Percentiles rank a stretch among this genome's conserved stretches.
Evolutionary conservation across 2,113 vertebrate species (phyloP).

Genomic region (Dicentrarchus labrax): DNA sequence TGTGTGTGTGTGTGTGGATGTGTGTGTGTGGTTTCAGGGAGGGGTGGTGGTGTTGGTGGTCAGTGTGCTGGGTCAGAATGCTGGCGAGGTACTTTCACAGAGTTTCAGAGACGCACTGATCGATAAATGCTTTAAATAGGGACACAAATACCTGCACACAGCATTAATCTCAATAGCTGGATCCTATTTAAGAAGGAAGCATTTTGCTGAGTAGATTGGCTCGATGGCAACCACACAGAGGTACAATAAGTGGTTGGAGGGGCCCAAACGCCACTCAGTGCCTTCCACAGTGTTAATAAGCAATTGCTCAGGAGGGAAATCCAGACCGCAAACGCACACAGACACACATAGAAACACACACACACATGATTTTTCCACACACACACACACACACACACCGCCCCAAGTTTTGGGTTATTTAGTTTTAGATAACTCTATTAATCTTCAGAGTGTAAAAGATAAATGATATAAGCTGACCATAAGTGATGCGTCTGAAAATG

Average conservation of each 20-base stretch:
- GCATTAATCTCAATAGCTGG: constrained; percentile 78
- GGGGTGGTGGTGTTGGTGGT: constrained; percentile 37
- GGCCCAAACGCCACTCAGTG: constrained; percentile 46
- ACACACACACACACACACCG: too few relatives aligned
- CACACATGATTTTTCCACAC: neutral
- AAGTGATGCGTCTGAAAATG: neutral
- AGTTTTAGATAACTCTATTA: neutral
- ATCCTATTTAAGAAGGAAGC: constrained; percentile 68
- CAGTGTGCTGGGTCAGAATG: constrained; percentile 69
- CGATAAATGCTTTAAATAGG: constrained; percentile 81
- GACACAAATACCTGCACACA: constrained; percentile 76
- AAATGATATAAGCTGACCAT: neutral
- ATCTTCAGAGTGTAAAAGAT: neutral
- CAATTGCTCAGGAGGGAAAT: constrained; percentile 25
- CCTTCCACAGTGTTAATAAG: constrained; percentile 58
- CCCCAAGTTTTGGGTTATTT: neutral
- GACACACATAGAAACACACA: constrained; percentile 22
- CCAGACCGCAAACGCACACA: constrained; percentile 35
- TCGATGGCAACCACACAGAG: constrained; percentile 37
- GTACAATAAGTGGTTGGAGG: constrained; percentile 49
- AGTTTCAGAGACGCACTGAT: constrained; percentile 77
- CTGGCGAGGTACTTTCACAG: constrained; percentile 80
- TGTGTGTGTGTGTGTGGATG: constrained; percentile 24
- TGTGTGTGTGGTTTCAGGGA: constrained; percentile 22
- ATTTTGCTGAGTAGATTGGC: constrained; percentile 76